These are phyloP conservation scores for Neopelma chrysocephalum DNA, from an alignment of 2,797 vertebrate genomes.

Conservation along the genomic window DNA sequence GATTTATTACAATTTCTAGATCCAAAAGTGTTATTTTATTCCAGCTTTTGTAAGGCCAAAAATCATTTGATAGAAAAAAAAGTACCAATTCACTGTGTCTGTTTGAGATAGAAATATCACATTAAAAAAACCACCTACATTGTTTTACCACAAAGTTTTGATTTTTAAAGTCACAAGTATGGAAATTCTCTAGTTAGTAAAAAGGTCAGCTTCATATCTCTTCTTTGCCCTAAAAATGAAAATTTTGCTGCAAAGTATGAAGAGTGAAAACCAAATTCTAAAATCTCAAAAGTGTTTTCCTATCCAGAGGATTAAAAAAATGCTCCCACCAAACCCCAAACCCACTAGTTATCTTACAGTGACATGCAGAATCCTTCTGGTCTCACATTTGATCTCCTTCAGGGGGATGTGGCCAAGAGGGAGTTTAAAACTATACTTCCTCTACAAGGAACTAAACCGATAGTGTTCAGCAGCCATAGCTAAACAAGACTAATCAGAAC, in stretches of 20 bases:
- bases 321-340: neutral
- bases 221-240: neutral
- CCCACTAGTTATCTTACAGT: fast-evolving
- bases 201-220: neutral
- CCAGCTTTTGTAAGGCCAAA: neutral
- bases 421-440: neutral
- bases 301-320: neutral
- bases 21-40: neutral
- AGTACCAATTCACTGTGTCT: neutral
- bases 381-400: neutral
- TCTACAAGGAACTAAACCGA: neutral
- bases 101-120: neutral
- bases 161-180: neutral
- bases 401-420: neutral
- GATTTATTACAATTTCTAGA: neutral
- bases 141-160: neutral
- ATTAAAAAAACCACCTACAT: neutral
- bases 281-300: neutral
- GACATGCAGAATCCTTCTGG: neutral
- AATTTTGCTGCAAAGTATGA: neutral
- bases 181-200: neutral
- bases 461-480: neutral
- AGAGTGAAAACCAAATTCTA: neutral
- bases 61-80: neutral
- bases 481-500: neutral